Evolutionary conservation across 2,113 vertebrate species (phyloP), one percentile per base, ranked within the genome.

Genomic region (Oryzias javanicus): DNA sequence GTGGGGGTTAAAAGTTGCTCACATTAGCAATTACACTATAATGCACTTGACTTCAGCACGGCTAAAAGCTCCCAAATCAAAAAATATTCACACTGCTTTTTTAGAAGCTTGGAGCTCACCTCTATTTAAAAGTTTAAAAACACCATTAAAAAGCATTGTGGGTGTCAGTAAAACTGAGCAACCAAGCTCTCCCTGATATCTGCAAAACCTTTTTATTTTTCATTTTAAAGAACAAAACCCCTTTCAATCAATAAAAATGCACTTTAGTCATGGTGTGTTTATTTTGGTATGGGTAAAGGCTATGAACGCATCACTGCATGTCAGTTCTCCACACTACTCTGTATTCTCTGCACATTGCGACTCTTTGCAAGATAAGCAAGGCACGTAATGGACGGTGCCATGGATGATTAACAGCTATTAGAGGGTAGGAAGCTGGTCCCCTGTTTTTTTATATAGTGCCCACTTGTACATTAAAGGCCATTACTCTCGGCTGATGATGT

Each of bases 381-480:
- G 25, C 48, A 42, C 22, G 49, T 50, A 55, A 42, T 10, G 59
- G 14, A 64, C 29, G 50, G 41, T 63, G 24, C 35, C 4, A 29
- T 40, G 48, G 49, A 50, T 50, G 58, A 22, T 42, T 53, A 59
- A 55, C 19, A 60, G 17, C 16, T 47, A 24, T 27, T 55, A 5
- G 25, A 12, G 25, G 16, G 6, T 35, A 16, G 20, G 10, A 42
- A 53, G 54, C 20, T 35, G 13, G 42, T 40, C 12, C 20, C 40
- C 45, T 45, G n/a, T 27, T 55, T 27, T n/a, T 65, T 65, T n/a
- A 53, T 54, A 25, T 40, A 6, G 57, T 49, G 45, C 22, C 42
- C 24, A 65, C 40, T 25, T 27, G 16, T 14, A 1, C 29, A 48
- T 50, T 53, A 46, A 16, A 49, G 6, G 22, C 60, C 67, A 50